Conservation (phyloP, 2,113 vertebrate species). For the Larimichthys polyactis region DNA sequence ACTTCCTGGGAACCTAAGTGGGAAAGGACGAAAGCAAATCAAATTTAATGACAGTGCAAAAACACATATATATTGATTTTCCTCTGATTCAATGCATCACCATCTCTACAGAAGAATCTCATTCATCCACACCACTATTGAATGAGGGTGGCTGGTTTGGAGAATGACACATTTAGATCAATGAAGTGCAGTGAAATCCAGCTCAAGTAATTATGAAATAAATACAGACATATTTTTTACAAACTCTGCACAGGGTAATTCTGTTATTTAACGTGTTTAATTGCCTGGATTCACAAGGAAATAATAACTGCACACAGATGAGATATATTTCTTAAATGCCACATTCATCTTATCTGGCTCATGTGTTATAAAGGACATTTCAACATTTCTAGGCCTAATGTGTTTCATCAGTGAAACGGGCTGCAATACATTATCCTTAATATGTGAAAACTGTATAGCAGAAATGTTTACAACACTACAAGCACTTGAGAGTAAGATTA, state of each 20-base stretch:
- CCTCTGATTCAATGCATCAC: constrained; percentile 17
- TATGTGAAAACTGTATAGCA: constrained; percentile 2
- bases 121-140: constrained; percentile 17
- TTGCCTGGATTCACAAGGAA: neutral
- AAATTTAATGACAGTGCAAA: constrained; percentile 10
- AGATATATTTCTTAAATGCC: constrained; percentile 11
- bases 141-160: neutral
- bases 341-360: constrained; percentile 3
- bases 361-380: neutral
- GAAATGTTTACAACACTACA: constrained; percentile 12
- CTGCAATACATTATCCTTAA: constrained; percentile 5
- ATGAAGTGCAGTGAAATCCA: neutral
- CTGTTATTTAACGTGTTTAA: constrained; percentile 8
- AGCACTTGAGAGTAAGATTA: constrained; percentile 19
- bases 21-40: constrained; percentile 22
- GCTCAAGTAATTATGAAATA: neutral
- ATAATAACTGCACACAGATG: neutral
- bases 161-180: constrained; percentile 12
- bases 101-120: constrained; percentile 8
- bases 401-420: neutral
- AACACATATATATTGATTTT: constrained; percentile 46
- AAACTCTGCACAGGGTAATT: constrained; percentile 7
- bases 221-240: neutral
- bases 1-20: constrained; percentile 95
- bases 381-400: constrained; percentile 31